Conservation (phyloP, 2,888 invertebrate species). For the Pseudococcus viburni region DNA sequence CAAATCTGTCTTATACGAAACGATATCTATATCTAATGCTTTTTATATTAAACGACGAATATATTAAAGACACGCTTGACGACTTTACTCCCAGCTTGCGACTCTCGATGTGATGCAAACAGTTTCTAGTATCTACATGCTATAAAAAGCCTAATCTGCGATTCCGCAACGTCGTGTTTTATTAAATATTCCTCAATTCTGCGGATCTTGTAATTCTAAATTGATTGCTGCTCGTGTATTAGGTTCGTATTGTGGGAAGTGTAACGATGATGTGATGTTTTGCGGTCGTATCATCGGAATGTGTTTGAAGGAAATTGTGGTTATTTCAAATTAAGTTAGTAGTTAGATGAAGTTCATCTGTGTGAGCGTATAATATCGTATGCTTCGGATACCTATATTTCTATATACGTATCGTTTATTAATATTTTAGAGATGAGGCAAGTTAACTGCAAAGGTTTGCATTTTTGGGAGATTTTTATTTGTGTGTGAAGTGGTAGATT, state of each 20-base stretch:
- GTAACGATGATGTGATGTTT: conserved; percentile 19
- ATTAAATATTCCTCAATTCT: conserved; percentile 49
- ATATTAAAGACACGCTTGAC: conserved; percentile 59
- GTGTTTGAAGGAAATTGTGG: conserved; percentile 2
- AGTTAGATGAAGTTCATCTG: neutral
- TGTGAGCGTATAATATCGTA: neutral
- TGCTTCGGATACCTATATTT: neutral
- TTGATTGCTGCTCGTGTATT: conserved; percentile 48
- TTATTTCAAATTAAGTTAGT: conserved; percentile 12
- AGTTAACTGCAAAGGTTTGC: neutral
- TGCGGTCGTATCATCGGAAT: conserved; percentile 22
- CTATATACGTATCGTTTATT: neutral
- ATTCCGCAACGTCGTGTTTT: conserved; percentile 51
- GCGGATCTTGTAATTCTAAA: conserved; percentile 56
- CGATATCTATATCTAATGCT: conserved; percentile 56
- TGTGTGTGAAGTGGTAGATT: neutral
- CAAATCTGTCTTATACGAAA: conserved; percentile 57
- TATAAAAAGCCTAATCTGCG: conserved; percentile 56
- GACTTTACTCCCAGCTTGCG: neutral
- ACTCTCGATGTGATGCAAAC: neutral
- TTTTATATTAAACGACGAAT: conserved; percentile 66
- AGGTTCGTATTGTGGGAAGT: neutral
- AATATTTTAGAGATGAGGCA: neutral
- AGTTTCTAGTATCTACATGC: neutral
- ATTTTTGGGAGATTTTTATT: neutral